Base-by-base conservation (phyloP, 2,113 vertebrate species). In the Chamaea fasciata region DNA sequence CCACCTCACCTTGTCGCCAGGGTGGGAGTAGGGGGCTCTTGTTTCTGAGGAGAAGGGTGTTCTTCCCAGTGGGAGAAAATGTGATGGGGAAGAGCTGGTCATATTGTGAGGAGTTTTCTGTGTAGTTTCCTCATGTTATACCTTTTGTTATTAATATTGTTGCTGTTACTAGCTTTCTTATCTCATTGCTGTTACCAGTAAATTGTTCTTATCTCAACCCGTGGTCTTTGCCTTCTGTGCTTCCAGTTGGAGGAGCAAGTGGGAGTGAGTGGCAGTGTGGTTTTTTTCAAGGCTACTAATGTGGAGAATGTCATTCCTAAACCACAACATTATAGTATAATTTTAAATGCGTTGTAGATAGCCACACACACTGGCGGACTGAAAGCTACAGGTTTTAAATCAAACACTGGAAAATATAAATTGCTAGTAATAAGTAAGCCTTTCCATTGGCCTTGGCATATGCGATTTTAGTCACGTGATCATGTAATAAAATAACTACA, bases 251-350 rank as follows among this genome's bases (percentile, higher is more conserved):
- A 65, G 22, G 15, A 44, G 15, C 17, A 31, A 18, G 26, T 53
- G 35, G 21, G 27, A 50, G 30, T 41, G 52, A 49, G 35, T 35
- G 39, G 27, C 15, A 23, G 27, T 0, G 0, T 56, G 39, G 0
- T 9, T 59, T 65, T 52, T 52, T 33, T 0, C 1, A 1, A 13
- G 44, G 21, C 19, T 44, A 11, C 33, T 28, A 8, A 37, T 33
- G 11, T 20, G 27, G 42, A 59, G 6, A 44, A 50, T 33, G 16
- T 22, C 0, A 16, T 74, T 81, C 15, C 23, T 46, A 46, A 67
- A 59, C 15, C 52, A 21, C 16, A 52, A 21, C 8, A 39, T 46
- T 46, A 13, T n/a, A 39, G 33, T 86, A 11, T 62, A 57, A 65
- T 33, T 87, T 42, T 47, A 68, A 26, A 37, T 85, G 20, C 24